Conservation (phyloP, 2,113 vertebrate species). For the Calonectris borealis region DNA sequence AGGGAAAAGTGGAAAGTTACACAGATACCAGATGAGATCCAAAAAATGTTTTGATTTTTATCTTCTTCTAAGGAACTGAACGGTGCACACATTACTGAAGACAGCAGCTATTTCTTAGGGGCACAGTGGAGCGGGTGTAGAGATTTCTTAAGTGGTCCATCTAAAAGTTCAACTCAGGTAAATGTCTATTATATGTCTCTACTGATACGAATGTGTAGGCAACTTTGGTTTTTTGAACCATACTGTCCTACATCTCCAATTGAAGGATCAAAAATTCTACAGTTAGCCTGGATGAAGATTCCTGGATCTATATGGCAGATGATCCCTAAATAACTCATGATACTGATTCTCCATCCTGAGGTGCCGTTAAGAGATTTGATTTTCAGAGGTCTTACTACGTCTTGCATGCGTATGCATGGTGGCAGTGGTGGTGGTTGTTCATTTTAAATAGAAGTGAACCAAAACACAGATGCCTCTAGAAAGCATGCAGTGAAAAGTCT, state of each 20-base stretch:
- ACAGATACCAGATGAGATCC: not conserved
- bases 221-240: not conserved
- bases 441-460: not conserved
- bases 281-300: not conserved
- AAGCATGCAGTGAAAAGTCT: not conserved
- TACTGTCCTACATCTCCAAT: not conserved
- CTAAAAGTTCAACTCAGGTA: not conserved
- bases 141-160: not conserved
- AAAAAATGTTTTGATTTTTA: not conserved
- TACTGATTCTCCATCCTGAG: not conserved
- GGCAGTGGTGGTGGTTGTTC: not conserved
- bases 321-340: not conserved
- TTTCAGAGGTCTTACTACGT: not conserved
- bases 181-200: not conserved
- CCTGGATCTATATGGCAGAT: not conserved
- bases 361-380: not conserved
- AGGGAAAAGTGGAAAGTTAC: not conserved
- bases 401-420: not conserved
- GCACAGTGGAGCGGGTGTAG: not conserved
- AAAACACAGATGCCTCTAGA: not conserved
- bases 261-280: not conserved
- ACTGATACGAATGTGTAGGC: fast-evolving
- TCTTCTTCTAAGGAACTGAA: not conserved
- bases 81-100: not conserved
- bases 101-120: not conserved